A percentile compares a stretch with the other conserved stretches of the same genome.
These are phyloP conservation scores for Empidonax alnorum DNA, from an alignment of 2,113 vertebrate genomes.

Conservation along the genomic window DNA sequence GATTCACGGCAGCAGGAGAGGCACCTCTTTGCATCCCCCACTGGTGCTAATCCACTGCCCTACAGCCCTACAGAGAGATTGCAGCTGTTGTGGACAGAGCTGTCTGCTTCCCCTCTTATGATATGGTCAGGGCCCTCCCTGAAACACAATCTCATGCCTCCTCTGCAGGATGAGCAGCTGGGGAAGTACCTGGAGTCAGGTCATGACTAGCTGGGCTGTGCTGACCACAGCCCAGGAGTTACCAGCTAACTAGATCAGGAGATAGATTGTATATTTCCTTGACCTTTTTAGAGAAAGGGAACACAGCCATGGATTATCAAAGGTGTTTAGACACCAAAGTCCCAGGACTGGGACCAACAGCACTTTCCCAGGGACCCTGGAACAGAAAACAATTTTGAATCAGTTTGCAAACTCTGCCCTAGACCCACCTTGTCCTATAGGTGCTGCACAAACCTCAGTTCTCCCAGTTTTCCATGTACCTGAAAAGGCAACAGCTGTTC, in stretches of 20 bases:
- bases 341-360: background rate
- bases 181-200: slow-evolving; percentile 53
- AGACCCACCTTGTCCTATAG: background rate
- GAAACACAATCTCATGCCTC: background rate
- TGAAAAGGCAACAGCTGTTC: slow-evolving; percentile 47
- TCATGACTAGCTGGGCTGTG: background rate
- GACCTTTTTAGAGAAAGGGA: background rate
- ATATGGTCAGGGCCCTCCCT: background rate
- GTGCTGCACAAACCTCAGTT: background rate
- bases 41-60: background rate
- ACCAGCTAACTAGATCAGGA: background rate
- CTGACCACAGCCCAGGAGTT: slow-evolving; percentile 12
- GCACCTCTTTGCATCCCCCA: background rate
- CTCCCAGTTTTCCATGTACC: background rate
- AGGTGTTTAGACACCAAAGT: background rate
- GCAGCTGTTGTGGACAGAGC: background rate
- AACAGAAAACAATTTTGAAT: background rate
- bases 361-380: background rate
- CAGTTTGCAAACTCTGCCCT: background rate
- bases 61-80: background rate
- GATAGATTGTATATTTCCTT: background rate
- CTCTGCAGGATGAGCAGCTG: background rate
- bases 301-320: background rate
- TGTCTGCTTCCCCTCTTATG: background rate
- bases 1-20: background rate